Evolutionary conservation across 1,140 invertebrate genomes (phyloP), one percentile per base, ranked within the genome.

Genomic region (Arion vulgaris): DNA sequence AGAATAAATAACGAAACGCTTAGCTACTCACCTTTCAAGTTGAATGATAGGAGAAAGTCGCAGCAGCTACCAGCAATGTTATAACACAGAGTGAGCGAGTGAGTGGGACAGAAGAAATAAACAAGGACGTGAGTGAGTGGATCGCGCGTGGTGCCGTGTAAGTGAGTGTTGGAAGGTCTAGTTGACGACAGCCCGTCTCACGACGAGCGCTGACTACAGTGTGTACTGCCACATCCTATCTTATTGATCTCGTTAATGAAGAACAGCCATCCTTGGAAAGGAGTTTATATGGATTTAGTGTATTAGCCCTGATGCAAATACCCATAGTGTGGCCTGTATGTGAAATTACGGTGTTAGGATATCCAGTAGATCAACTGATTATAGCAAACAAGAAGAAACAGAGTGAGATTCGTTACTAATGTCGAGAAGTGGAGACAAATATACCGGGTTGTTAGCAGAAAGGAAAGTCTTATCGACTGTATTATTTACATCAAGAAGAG

Each of bases 81-180:
- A 23, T 57, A 57, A 2, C 7, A 57, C 26, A 19, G 53, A 49
- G 45, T 49, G 45, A 57, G 53, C 26, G 26, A 57, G 26, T 57
- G 53, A 57, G 2, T 57, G 15, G 4, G 17, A 19, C 53, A 4
- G 53, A 57, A n/a, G 53, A 57, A 19, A 57, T 57, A 57, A 57
- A 57, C 53, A 57, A n/a, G n/a, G n/a, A n/a, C 53, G 53, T 57
- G 53, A 57, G 53, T 19, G 53, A 57, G 53, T 57, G 53, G 53
- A 23, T 57, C 26, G 53, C 53, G 53, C 53, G 53, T 57, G 53
- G 2, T 19, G 9, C 9, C 23, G 53, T 57, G 9, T 19, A 45
- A 15, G 5, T 45, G 45, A 19, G 45, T 49, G 9, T 49, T 49
- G 45, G 9, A 9, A 49, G 45, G 45, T 49, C 45, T 49, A 19